A percentile compares a stretch with the other conserved stretches of the same genome.
phyloP scores from a whole-genome alignment of 2,888 invertebrate genomes.

The Drosophila falleni region DNA sequence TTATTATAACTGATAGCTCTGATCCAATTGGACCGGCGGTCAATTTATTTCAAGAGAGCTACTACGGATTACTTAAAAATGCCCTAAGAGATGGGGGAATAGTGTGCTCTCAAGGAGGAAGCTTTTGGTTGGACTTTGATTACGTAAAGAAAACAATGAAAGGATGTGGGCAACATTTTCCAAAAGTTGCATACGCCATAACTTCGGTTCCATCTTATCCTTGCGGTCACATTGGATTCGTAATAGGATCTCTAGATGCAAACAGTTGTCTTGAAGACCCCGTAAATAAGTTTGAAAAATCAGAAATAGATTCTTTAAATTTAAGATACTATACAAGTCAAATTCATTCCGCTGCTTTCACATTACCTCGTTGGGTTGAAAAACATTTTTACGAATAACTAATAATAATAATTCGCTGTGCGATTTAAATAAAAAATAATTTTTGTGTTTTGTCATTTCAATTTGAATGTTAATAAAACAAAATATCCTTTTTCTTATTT shows the following conservation, averaged over 20 bases:
- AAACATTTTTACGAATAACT: slow-evolving; percentile 76
- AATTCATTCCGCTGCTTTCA: slow-evolving; percentile 94
- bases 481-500: too few relatives aligned
- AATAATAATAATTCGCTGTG: background rate
- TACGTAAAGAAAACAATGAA: slow-evolving; percentile 91
- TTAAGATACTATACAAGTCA: slow-evolving; percentile 94
- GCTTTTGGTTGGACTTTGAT: slow-evolving; percentile 92
- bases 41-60: slow-evolving; percentile 89
- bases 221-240: slow-evolving; percentile 98
- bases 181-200: slow-evolving; percentile 91
- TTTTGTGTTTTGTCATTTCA: slow-evolving; percentile 7
- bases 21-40: slow-evolving; percentile 96
- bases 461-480: slow-evolving; percentile 12
- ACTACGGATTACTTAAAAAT: slow-evolving; percentile 93
- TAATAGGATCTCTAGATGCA: slow-evolving; percentile 92
- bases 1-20: slow-evolving; percentile 99
- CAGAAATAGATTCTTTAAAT: slow-evolving; percentile 90
- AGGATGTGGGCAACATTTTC: slow-evolving; percentile 92
- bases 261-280: slow-evolving; percentile 89
- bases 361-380: slow-evolving; percentile 92
- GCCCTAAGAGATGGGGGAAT: slow-evolving; percentile 95
- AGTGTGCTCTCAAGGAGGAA: slow-evolving; percentile 96
- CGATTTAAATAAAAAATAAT: background rate
- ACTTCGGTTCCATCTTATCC: slow-evolving; percentile 98
- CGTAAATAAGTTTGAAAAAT: slow-evolving; percentile 87